phyloP scores from a whole-genome alignment of 2,888 invertebrate species.

The Drosophila setosimentum region DNA sequence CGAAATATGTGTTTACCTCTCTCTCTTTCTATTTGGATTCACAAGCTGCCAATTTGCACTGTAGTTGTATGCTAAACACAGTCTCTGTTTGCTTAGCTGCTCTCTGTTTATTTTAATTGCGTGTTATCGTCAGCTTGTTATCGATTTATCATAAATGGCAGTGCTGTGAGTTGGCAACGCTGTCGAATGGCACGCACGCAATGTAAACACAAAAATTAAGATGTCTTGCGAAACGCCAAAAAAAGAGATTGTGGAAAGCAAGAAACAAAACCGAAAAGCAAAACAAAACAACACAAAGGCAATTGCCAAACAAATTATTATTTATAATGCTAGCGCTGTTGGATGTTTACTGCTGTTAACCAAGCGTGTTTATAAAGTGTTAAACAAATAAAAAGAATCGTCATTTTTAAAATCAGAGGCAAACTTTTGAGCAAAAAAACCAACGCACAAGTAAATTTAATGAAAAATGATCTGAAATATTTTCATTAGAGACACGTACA shows the following conservation, averaged over 20 bases:
- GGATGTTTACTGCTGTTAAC: constrained; percentile 16
- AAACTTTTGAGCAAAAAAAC: background rate
- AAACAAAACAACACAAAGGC: constrained; percentile 3
- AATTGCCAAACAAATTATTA: constrained; percentile 30
- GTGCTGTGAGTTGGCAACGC: constrained; percentile 22
- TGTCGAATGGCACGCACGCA: constrained; percentile 25
- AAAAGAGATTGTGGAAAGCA: constrained; percentile 44
- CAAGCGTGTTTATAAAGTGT: constrained; percentile 30
- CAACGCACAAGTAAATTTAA: constrained; percentile 22
- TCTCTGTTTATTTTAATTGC: constrained; percentile 11
- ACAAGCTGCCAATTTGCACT: constrained; percentile 10
- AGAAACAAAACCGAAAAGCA: constrained; percentile 10
- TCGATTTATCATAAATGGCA: constrained; percentile 34
- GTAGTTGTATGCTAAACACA: constrained; percentile 10
- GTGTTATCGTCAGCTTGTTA: constrained; percentile 39
- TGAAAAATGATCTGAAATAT: constrained; percentile 47
- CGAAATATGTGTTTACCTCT: constrained; percentile 1
- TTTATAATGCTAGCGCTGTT: constrained; percentile 19
- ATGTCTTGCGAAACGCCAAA: constrained; percentile 48
- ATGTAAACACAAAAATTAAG: constrained; percentile 39
- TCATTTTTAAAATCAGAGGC: constrained; percentile 3
- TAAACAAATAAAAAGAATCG: constrained; percentile 24
- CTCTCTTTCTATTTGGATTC: constrained; percentile 10
- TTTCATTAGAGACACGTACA: constrained; percentile 33
- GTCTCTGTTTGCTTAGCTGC: background rate